Conservation (phyloP, 2,797 vertebrate species). For the Cirrhinus molitorella region DNA sequence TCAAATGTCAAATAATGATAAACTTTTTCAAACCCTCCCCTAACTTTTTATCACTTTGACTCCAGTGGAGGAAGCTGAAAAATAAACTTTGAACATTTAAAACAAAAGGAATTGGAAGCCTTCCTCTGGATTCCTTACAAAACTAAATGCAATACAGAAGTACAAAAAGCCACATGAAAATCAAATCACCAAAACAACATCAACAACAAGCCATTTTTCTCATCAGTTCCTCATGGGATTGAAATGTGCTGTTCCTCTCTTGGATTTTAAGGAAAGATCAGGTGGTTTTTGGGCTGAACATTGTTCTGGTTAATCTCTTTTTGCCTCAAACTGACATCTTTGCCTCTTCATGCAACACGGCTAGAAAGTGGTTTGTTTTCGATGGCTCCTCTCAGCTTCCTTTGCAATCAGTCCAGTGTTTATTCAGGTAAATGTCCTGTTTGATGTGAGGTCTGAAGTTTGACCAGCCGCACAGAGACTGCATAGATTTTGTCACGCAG, state of each 20-base stretch:
- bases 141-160: background rate
- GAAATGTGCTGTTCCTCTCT: slow-evolving; percentile 13
- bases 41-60: background rate
- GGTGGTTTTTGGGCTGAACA: background rate
- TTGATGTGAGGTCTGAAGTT: slow-evolving; percentile 43
- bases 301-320: background rate
- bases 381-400: slow-evolving; percentile 49
- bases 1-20: background rate
- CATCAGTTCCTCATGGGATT: background rate
- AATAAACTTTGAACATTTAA: background rate
- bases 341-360: slow-evolving; percentile 31
- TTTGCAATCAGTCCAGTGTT: slow-evolving; percentile 58
- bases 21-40: too few species aligned
- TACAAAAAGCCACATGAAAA: background rate
- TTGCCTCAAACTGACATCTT: slow-evolving; percentile 34
- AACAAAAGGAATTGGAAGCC: background rate
- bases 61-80: background rate
- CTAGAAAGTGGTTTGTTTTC: slow-evolving; percentile 47
- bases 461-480: slow-evolving; percentile 36
- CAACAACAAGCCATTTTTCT: background rate
- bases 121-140: background rate
- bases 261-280: background rate
- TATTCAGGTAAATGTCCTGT: slow-evolving; percentile 53
- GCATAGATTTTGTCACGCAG: slow-evolving; percentile 29
- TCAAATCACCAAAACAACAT: background rate